Evolutionary conservation across 1,140 invertebrate genomes (phyloP).

Genomic region (Hyposmocoma kahamanoa): DNA sequence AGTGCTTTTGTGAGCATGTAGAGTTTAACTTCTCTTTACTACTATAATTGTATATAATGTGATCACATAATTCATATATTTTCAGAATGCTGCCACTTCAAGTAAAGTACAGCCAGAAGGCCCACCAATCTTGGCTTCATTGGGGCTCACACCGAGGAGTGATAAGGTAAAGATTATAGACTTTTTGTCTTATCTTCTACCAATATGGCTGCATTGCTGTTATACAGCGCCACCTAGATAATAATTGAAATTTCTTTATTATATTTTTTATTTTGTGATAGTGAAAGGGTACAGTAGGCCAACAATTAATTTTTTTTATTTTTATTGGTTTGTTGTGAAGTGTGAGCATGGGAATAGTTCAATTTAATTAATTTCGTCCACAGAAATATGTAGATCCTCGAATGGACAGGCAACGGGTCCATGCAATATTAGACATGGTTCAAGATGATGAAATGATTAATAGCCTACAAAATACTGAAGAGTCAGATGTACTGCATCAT

Average conservation of each 20-base stretch:
- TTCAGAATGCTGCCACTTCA: constrained; percentile 45
- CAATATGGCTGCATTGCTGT: constrained; percentile 18
- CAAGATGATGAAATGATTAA: constrained; percentile 66
- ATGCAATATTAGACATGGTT: constrained; percentile 67
- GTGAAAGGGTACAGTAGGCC: no score
- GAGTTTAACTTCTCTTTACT: no score
- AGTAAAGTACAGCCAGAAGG: constrained; percentile 66
- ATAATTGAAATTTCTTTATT: constrained; percentile 3
- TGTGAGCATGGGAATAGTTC: constrained; percentile 46
- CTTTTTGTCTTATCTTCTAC: constrained; percentile 32
- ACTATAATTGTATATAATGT: constrained; percentile 14
- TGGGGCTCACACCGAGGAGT: constrained; percentile 70
- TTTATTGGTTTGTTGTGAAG: not conserved
- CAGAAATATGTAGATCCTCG: constrained; percentile 70
- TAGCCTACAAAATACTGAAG: constrained; percentile 53
- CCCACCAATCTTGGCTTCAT: constrained; percentile 68
- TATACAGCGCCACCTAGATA: constrained; percentile 8
- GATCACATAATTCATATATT: constrained; percentile 23
- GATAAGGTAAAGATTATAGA: constrained; percentile 69
- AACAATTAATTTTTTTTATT: no score
- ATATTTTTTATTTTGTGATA: no score
- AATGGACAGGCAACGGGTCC: constrained; percentile 68
- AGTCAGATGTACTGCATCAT: constrained; percentile 51
- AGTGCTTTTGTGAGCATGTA: no score
- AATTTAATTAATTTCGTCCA: constrained; percentile 68